These are phyloP conservation scores for Pollachius pollachius DNA, from an alignment of 2,113 vertebrate genomes.

Conservation along the genomic window DNA sequence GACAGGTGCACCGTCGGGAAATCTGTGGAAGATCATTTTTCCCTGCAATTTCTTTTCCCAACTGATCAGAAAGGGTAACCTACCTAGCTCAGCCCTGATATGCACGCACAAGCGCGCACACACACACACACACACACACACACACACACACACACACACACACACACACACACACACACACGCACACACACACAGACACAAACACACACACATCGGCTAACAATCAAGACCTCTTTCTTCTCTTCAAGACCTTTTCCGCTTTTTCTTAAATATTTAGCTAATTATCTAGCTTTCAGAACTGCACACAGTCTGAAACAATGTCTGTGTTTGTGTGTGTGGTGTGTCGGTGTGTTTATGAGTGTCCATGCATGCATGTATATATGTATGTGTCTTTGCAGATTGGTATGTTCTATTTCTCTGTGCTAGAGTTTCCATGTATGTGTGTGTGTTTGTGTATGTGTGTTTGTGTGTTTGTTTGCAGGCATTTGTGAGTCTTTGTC, in stretches of 20 bases:
- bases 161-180: too few species aligned
- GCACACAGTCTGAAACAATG: too few species aligned
- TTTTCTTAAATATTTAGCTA: too few species aligned
- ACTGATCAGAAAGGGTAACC: slow-evolving; percentile 8
- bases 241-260: too few species aligned
- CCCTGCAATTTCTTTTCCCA: background rate
- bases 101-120: background rate
- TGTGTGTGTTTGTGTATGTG: background rate
- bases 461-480: slow-evolving; percentile 10
- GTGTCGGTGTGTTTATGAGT: too few species aligned
- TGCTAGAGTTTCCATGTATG: background rate
- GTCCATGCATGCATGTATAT: background rate
- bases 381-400: background rate
- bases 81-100: background rate
- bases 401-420: too few species aligned
- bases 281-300: too few species aligned
- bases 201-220: background rate
- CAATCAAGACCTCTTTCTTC: too few species aligned
- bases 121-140: background rate
- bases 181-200: too few species aligned
- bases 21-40: background rate
- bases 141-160: too few species aligned
- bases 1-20: slow-evolving; percentile 51
- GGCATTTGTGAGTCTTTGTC: slow-evolving; percentile 14
- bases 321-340: too few species aligned